A percentile compares a stretch with the other conserved stretches of the same genome.
Evolutionary conservation across 2,797 vertebrate species (phyloP).

Genomic region (Parotocinclus haroldoi): DNA sequence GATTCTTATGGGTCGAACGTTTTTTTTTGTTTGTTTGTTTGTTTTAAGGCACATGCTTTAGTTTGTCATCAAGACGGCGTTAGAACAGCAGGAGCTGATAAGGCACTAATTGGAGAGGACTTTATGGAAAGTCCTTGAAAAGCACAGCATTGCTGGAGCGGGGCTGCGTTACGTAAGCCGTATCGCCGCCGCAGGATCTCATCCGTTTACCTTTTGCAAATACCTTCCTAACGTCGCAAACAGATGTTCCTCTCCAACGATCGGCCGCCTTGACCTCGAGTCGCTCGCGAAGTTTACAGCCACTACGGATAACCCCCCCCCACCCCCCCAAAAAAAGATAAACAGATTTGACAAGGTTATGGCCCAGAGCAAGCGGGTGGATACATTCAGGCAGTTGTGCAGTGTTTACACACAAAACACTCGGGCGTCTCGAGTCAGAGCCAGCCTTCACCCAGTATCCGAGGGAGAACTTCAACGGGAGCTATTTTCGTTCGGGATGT

Average conservation of each 20-base stretch:
- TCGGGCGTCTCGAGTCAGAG: not conserved
- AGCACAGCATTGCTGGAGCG: no score
- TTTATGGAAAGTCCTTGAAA: not conserved
- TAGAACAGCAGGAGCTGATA: not conserved
- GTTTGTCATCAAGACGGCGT: not conserved
- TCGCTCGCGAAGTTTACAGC: not conserved
- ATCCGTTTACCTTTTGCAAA: not conserved
- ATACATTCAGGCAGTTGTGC: not conserved
- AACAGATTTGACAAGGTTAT: conserved; percentile 41
- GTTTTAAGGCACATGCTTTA: not conserved
- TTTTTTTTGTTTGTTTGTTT: no score
- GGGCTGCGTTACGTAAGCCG: not conserved
- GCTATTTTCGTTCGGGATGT: conserved; percentile 28
- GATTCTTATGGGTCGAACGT: not conserved
- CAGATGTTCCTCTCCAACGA: not conserved
- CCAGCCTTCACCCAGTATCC: not conserved
- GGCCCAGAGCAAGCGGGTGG: conserved; percentile 18
- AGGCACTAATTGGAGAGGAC: not conserved
- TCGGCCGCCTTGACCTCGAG: not conserved
- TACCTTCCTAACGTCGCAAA: no score
- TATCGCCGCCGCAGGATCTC: not conserved
- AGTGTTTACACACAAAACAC: conserved; percentile 3
- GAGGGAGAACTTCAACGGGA: not conserved
- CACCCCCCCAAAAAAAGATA: not conserved
- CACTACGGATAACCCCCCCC: no score